Percentiles rank a stretch among this genome's conserved stretches.
phyloP scores from a whole-genome alignment of 2,797 vertebrate species.

The Coregonus sp. region DNA sequence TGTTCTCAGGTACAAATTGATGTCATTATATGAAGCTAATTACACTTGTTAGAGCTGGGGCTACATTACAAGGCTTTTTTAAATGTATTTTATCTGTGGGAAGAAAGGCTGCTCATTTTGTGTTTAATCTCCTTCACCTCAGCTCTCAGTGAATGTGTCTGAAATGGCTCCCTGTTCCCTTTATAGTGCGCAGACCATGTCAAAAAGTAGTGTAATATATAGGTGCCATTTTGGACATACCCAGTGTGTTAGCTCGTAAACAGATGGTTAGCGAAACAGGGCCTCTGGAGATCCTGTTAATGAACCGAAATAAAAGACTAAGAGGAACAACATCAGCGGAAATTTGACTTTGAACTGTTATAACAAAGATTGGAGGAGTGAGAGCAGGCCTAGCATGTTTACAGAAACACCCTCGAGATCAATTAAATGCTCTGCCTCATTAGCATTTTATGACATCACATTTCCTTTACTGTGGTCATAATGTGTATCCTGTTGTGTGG shows the following conservation, averaged over 20 bases:
- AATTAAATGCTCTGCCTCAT: constrained; percentile 34
- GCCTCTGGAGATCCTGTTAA: constrained; percentile 48
- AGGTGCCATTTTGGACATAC: background rate
- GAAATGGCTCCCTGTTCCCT: background rate
- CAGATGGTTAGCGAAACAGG: constrained; percentile 35
- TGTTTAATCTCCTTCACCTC: background rate
- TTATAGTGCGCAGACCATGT: background rate
- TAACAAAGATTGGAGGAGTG: constrained; percentile 35
- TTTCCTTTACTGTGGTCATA: constrained; percentile 2
- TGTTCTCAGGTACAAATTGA: constrained; percentile 36
- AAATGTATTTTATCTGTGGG: constrained; percentile 26
- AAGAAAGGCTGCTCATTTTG: constrained; percentile 30
- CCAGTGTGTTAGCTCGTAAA: constrained; percentile 33
- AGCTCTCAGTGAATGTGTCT: background rate
- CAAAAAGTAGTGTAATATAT: background rate
- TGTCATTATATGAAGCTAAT: constrained; percentile 41
- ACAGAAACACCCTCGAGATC: constrained; percentile 33
- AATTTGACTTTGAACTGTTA: constrained; percentile 44
- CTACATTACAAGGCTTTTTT: constrained; percentile 19
- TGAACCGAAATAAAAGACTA: constrained; percentile 53
- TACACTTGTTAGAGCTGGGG: constrained; percentile 36
- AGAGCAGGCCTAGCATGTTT: constrained; percentile 44
- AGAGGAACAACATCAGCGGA: constrained; percentile 22
- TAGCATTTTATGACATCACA: constrained; percentile 22
- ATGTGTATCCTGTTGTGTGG: background rate